Evolutionary conservation across 2,113 vertebrate genomes (phyloP).

Genomic region (Tiliqua scincoides): DNA sequence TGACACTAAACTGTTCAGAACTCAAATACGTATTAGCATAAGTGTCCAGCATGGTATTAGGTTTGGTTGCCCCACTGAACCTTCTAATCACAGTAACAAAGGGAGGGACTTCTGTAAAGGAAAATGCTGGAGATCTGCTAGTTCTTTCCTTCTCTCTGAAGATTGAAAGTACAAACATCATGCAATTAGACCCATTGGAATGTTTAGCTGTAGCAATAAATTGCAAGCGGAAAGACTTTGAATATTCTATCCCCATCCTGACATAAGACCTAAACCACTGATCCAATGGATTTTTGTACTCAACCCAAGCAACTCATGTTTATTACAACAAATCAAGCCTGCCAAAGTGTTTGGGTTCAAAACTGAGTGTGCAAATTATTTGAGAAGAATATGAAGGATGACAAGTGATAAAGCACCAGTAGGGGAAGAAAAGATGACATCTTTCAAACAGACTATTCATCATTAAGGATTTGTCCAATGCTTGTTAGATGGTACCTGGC

Average conservation of each 20-base stretch:
- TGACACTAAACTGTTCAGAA: no score
- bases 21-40: no score
- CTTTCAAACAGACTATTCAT: slow-evolving; percentile 66
- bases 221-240: not conserved
- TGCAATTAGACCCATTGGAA: no score
- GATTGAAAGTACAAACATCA: no score
- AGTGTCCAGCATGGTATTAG: no score
- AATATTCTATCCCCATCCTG: not conserved
- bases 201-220: no score
- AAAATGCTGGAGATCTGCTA: no score
- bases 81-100: no score
- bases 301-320: slow-evolving; percentile 52
- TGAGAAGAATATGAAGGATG: slow-evolving; percentile 3
- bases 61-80: no score
- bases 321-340: not conserved
- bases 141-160: no score
- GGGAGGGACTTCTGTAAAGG: no score
- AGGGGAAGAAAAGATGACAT: slow-evolving; percentile 44
- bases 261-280: not conserved
- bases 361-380: not conserved
- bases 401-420: slow-evolving; percentile 56
- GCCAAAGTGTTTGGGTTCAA: not conserved
- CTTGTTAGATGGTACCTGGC: slow-evolving; percentile 50
- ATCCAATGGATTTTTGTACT: not conserved
- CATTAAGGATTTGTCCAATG: slow-evolving; percentile 54